A percentile compares a stretch with the other conserved stretches of the same genome.
These are phyloP conservation scores for Yponomeuta cagnagella DNA, from an alignment of 2,888 invertebrate genomes.

Conservation along the genomic window DNA sequence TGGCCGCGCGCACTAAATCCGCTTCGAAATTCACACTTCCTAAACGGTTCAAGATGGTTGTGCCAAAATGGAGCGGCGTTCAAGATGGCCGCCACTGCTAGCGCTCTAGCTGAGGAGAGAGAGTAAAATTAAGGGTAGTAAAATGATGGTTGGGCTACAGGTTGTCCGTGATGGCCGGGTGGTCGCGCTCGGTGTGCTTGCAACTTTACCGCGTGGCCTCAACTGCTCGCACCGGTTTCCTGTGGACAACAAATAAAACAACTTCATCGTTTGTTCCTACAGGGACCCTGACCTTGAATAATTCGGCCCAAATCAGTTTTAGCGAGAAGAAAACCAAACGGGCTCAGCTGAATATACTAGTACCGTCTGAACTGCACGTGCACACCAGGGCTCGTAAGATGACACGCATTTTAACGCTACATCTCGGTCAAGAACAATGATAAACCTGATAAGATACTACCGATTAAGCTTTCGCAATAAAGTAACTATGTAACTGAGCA, in stretches of 20 bases:
- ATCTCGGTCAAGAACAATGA: no score
- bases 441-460: no score
- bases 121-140: neutral
- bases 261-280: neutral
- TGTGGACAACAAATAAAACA: neutral
- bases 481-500: no score
- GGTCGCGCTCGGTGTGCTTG: slow-evolving; percentile 2
- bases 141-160: slow-evolving; percentile 9
- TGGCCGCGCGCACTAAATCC: slow-evolving; percentile 45
- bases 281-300: no score
- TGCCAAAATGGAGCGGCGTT: no score
- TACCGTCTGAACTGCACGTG: no score
- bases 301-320: no score
- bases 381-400: no score
- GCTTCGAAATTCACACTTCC: slow-evolving; percentile 22
- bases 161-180: slow-evolving; percentile 3
- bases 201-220: slow-evolving; percentile 5
- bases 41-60: neutral
- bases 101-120: slow-evolving; percentile 2
- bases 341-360: no score
- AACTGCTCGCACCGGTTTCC: slow-evolving; percentile 5
- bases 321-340: no score
- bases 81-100: slow-evolving; percentile 1
- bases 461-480: no score
- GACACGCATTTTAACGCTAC: no score